Conservation (phyloP, 2,888 invertebrate species). For the Idaea aversata region DNA sequence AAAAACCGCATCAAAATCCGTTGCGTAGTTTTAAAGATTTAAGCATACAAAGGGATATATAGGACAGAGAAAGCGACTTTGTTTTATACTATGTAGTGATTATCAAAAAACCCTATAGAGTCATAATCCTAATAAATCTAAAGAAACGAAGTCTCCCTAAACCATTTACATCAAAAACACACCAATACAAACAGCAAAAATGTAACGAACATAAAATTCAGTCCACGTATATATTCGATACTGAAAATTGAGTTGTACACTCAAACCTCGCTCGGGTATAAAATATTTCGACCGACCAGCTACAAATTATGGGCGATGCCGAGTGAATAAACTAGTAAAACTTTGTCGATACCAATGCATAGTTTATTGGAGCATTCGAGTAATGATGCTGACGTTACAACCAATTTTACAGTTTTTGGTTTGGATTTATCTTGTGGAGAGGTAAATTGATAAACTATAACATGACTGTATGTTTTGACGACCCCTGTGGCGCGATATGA, state of each 20-base stretch:
- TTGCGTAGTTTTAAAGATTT: no score
- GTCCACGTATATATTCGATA: slow-evolving; percentile 54
- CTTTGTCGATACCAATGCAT: slow-evolving; percentile 20
- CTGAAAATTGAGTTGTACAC: slow-evolving; percentile 66
- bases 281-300: slow-evolving; percentile 33
- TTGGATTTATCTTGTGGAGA: no score
- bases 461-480: no score
- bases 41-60: no score
- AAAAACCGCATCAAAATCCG: no score
- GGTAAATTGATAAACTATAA: no score
- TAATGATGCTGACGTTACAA: not conserved
- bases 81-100: no score
- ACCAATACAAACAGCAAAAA: slow-evolving; percentile 33
- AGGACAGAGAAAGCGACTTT: no score
- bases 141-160: no score
- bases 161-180: slow-evolving; percentile 27
- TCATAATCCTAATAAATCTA: no score
- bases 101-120: no score
- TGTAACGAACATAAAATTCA: slow-evolving; percentile 42
- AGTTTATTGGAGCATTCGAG: slow-evolving; percentile 22
- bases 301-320: slow-evolving; percentile 46
- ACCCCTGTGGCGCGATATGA: no score
- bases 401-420: not conserved
- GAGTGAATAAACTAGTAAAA: slow-evolving; percentile 31
- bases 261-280: slow-evolving; percentile 38